Evolutionary conservation across 2,888 invertebrate genomes (phyloP), one percentile per base, ranked within the genome.

Genomic region (Folsomia manolachei): DNA sequence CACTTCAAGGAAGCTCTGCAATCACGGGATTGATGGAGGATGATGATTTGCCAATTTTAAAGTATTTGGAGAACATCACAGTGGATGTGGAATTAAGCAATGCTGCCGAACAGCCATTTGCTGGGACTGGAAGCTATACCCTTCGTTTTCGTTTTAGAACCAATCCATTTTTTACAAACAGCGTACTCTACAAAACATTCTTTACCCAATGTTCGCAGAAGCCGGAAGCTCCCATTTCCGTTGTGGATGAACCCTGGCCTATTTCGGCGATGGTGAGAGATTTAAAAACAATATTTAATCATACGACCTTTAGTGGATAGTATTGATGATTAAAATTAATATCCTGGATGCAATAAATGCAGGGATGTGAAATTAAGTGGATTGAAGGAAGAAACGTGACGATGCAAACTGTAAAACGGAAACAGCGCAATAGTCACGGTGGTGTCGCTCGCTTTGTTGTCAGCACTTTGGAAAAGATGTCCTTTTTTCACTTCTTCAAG

Each of bases 281-380:
- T 11, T 9, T 18, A 9, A 51, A 51, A 51, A 51, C 9, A 51
- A 51, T 51, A 9, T 18, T n/a, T n/a, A n/a, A n/a, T n/a, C n/a
- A n/a, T n/a, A n/a, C n/a, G n/a, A n/a, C n/a, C n/a, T n/a, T n/a
- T n/a, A n/a, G n/a, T n/a, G n/a, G n/a, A n/a, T n/a, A n/a, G n/a
- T n/a, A n/a, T n/a, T n/a, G n/a, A n/a, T n/a, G n/a, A n/a, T n/a
- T n/a, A n/a, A n/a, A 51, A 51, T 18, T 51, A 51, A 51, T 11
- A 51, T 51, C 9, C 9, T 9, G 51, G 51, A 51, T 51, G n/a
- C n/a, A n/a, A n/a, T n/a, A n/a, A n/a, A n/a, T 56, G 4, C 56
- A 56, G 56, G 56, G 56, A 56, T 56, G 56, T n/a, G 56, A 18
- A 7, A 56, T 56, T 56, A 19, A 56, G 18, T 56, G 56, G 56